Evolutionary conservation across 2,797 vertebrate genomes (phyloP).

Genomic region (Smutsia gigantea): DNA sequence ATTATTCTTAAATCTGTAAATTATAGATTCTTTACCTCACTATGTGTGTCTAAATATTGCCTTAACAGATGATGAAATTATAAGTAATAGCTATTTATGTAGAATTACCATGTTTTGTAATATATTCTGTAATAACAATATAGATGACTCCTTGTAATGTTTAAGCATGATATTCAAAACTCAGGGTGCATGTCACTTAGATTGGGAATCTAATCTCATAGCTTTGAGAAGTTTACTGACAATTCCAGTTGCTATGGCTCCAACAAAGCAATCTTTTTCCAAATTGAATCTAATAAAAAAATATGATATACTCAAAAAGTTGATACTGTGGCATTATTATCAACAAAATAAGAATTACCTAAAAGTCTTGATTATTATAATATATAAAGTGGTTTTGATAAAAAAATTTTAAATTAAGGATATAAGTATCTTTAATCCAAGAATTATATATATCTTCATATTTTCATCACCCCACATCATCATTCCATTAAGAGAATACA

Average conservation of each 20-base stretch:
- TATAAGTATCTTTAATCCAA: neutral
- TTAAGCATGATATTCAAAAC: slow-evolving; percentile 29
- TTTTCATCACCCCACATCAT: neutral
- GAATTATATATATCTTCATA: neutral
- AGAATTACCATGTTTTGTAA: neutral
- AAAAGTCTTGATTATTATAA: neutral
- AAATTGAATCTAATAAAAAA: slow-evolving; percentile 21
- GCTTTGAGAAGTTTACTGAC: neutral
- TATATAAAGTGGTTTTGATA: neutral
- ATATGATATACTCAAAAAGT: neutral
- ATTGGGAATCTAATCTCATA: neutral
- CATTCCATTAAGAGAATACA: neutral
- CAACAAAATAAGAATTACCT: neutral
- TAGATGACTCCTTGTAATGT: neutral
- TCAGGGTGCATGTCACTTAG: neutral
- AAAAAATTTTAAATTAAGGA: neutral
- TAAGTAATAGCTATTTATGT: neutral
- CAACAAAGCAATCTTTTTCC: neutral
- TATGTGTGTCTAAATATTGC: neutral
- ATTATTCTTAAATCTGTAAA: neutral
- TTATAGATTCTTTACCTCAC: neutral
- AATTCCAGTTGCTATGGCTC: neutral
- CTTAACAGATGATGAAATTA: neutral
- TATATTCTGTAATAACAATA: neutral
- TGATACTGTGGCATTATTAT: neutral